Base-by-base conservation (phyloP, 2,888 invertebrate genomes). In the Acronicta aceris region DNA sequence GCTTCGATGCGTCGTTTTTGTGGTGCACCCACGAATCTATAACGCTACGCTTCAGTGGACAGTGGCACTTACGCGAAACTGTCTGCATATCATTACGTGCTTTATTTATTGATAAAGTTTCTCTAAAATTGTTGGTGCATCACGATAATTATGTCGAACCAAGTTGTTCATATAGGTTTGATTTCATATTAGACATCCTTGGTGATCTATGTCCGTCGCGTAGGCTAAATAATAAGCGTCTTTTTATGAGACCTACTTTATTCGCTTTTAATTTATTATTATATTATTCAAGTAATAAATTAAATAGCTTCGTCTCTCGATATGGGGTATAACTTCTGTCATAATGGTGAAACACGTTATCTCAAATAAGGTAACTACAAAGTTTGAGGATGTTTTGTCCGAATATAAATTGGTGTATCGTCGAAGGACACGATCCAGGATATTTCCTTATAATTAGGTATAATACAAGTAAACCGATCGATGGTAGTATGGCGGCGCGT, bases 51-150 rank as follows among this genome's bases (percentile, higher is more conserved):
- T 30, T 76, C 65, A 76, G 43, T 74, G 71, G 61, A 21, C 63
- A 16, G 36, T 53, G 17, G 56, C 62, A 65, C 61, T 73, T 74
- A 73, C 63, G 74, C 77, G 64, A 70, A 76, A 76, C 71, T 76
- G 73, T 75, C 66, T 60, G 73, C 77, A 76, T 73, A 55, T 66
- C 54, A 67, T 73, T 76, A 66, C 43, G 36, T 53, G 47, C 40
- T 59, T 75, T 76, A 75, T 75, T 75, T 75, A 74, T 74, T 51
- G 68, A 62, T 52, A 48, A 65, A 62, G 67, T 74, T 75, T 75
- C 73, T 71, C 76, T 71, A 43, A 66, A 71, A 62, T 59, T 43
- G 55, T 56, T 71, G 17, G 13, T 40, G 6, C 48, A 38, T 33
- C 51, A 58, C 57, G 68, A 53, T 52, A 21, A 33, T 57, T 57